Base-by-base conservation (phyloP, 2,113 vertebrate species). In the Cromileptes altivelis region DNA sequence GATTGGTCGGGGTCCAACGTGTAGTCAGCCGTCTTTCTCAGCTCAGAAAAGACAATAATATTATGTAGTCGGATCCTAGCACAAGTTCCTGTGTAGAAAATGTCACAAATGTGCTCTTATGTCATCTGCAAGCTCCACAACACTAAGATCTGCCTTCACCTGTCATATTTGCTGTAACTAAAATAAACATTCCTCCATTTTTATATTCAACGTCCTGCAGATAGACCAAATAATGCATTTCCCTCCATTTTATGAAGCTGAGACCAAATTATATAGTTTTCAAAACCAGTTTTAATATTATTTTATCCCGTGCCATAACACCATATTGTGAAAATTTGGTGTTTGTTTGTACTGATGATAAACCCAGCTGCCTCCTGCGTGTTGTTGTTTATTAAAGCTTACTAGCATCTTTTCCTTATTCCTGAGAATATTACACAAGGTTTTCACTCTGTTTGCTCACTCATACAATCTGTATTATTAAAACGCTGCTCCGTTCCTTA, bases 401-500 rank as follows among this genome's bases (percentile, higher is more conserved):
- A 62, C n/a, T 2, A 15, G 45, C 68, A 56, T 42, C 40, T 53
- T n/a, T 25, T 27, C 40, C 14, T 45, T 19, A 5, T 11, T 40
- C 19, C 19, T 12, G 74, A 64, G 61, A 21, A 64, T 14, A 17
- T 33, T 4, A 19, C 21, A 52, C 21, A 33, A 57, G 18, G 4
- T 62, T n/a, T 27, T 56, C 23, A 10, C 15, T 55, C 18, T 42
- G 4, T 63, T 58, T 57, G 42, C 58, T 57, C 49, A 49, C 42
- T 64, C 71, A 23, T n/a, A 19, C 33, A 6, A 42, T 40, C 57
- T 68, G n/a, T 50, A 82, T 75, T 58, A 75, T 80, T 80, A 62
- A 86, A 76, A 82, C 4, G 14, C 52, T 0, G 49, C 81, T 18
- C 14, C 8, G 17, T 19, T 70, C 40, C 55, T 69, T 3, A 61